Conservation (phyloP, 1,140 invertebrate genomes). For the Phortica variegata region DNA sequence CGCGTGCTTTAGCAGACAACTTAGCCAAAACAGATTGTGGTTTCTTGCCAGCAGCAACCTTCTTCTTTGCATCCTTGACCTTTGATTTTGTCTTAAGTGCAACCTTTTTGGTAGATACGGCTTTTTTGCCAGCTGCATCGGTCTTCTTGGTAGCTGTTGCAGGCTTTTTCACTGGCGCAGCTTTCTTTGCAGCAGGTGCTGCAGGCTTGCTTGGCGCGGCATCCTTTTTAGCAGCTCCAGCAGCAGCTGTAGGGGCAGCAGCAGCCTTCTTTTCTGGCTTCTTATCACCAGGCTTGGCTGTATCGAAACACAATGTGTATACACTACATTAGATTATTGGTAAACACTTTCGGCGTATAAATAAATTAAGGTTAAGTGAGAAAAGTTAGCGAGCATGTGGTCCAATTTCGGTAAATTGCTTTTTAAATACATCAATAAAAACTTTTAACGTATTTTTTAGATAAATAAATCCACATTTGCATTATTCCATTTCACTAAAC, state of each 20-base stretch:
- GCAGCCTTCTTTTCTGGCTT: conserved; percentile 55
- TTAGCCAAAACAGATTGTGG: conserved; percentile 53
- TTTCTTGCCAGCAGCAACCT: conserved; percentile 58
- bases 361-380: conserved; percentile 5
- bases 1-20: conserved; percentile 52
- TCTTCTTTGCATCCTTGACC: conserved; percentile 61
- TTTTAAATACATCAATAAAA: conserved; percentile 19
- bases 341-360: conserved; percentile 26
- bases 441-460: no score
- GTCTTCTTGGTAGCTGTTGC: conserved; percentile 50
- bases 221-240: conserved; percentile 55
- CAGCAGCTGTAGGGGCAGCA: conserved; percentile 50
- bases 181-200: conserved; percentile 57
- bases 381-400: conserved; percentile 21
- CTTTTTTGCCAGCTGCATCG: conserved; percentile 34
- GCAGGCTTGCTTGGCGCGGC: conserved; percentile 58
- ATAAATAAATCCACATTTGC: no score
- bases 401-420: conserved; percentile 23
- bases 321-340: conserved; percentile 12
- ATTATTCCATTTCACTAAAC: no score
- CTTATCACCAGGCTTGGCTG: conserved; percentile 54
- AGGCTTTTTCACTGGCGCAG: conserved; percentile 54
- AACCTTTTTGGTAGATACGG: conserved; percentile 55
- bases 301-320: conserved; percentile 27
- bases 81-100: conserved; percentile 61